Evolutionary conservation across 2,113 vertebrate species (phyloP).

Genomic region (Varanus salvator): DNA sequence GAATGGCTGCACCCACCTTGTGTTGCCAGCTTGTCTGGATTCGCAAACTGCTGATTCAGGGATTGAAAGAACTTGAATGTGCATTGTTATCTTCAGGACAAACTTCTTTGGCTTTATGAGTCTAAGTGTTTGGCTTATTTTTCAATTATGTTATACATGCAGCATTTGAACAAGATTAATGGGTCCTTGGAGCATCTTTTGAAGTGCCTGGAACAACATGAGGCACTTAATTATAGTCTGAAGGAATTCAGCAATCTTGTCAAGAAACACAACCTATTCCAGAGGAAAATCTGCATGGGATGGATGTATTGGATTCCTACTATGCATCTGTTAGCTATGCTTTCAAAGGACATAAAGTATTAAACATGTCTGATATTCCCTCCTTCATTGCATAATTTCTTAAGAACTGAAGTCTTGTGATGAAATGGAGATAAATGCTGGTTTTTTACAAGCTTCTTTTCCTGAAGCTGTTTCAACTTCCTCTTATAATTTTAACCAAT

Average conservation of each 20-base stretch:
- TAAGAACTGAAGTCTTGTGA: conserved; percentile 54
- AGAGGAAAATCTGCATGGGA: background rate
- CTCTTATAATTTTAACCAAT: conserved; percentile 34
- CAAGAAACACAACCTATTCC: conserved; percentile 10
- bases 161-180: conserved; percentile 1
- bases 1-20: background rate
- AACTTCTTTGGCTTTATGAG: background rate
- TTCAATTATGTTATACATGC: background rate
- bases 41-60: background rate
- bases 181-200: background rate
- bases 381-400: conserved; percentile 32
- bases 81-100: background rate
- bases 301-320: background rate
- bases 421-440: conserved; percentile 60
- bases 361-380: conserved; percentile 24
- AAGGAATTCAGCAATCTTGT: background rate
- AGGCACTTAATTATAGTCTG: background rate
- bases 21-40: background rate
- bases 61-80: background rate
- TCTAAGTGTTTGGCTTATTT: background rate
- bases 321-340: background rate
- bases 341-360: conserved; percentile 48
- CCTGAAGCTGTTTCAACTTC: conserved; percentile 51
- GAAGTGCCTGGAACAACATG: background rate
- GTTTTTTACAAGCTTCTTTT: conserved; percentile 56